Percentiles rank a stretch among this genome's conserved stretches.
These are phyloP conservation scores for Eledona agricola DNA, from an alignment of 2,888 invertebrate genomes.

Conservation along the genomic window DNA sequence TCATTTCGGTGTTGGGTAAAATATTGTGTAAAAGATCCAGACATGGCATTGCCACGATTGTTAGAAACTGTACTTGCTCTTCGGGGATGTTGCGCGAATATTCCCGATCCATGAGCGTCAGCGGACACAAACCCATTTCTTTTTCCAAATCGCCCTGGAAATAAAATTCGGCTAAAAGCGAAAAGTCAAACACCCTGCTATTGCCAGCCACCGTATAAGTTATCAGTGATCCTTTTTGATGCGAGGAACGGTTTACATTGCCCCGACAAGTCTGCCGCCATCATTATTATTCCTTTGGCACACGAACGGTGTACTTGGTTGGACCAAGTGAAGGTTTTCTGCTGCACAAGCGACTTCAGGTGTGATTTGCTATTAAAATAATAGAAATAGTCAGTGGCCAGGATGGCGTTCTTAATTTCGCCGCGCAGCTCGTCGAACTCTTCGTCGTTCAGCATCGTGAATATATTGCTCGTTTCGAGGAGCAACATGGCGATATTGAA, in stretches of 20 bases:
- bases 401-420: conserved; percentile 67
- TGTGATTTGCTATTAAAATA: conserved; percentile 67
- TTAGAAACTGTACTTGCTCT: conserved; percentile 71
- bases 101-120: conserved; percentile 71
- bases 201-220: conserved; percentile 61
- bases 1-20: conserved; percentile 65
- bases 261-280: conserved; percentile 71
- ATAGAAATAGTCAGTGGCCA: conserved; percentile 68
- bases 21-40: conserved; percentile 65
- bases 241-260: conserved; percentile 68
- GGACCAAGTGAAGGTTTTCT: conserved; percentile 62
- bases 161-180: conserved; percentile 16
- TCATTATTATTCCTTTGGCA: conserved; percentile 67
- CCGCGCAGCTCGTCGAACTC: conserved; percentile 63
- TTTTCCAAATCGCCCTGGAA: conserved; percentile 64
- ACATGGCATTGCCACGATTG: conserved; percentile 69
- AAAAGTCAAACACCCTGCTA: conserved; percentile 48
- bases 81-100: conserved; percentile 68
- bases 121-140: conserved; percentile 67
- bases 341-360: conserved; percentile 61
- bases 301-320: conserved; percentile 64
- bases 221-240: conserved; percentile 65
- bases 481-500: conserved; percentile 54
- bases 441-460: conserved; percentile 57
- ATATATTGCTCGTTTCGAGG: conserved; percentile 48